Evolutionary conservation across 2,797 vertebrate genomes (phyloP).

Genomic region (Eleutherodactylus coqui): DNA sequence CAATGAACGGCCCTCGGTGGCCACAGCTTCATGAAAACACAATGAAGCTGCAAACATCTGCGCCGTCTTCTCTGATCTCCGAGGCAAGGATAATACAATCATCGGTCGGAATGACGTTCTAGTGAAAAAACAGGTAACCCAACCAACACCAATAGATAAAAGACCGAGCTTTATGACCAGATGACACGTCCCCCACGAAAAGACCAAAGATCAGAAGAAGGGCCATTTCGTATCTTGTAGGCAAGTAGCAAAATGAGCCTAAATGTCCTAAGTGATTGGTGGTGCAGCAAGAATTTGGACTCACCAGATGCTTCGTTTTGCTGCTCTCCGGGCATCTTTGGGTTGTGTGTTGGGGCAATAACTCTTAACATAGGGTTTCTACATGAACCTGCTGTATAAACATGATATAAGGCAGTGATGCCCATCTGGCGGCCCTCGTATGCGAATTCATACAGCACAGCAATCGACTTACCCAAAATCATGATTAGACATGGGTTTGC

Average conservation of each 20-base stretch:
- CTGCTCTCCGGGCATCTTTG: neutral
- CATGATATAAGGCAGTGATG: neutral
- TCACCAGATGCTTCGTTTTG: neutral
- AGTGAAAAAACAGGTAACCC: neutral
- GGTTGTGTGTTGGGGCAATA: neutral
- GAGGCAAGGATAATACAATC: neutral
- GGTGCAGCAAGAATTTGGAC: neutral
- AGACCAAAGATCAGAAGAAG: no score
- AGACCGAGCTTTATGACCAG: no score
- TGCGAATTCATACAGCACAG: neutral
- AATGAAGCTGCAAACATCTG: conserved; percentile 6
- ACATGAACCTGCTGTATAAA: neutral
- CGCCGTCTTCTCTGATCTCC: neutral
- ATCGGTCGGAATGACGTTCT: neutral
- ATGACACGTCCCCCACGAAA: neutral
- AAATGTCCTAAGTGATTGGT: no score
- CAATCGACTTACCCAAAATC: neutral
- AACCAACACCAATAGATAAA: neutral
- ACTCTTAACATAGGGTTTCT: neutral
- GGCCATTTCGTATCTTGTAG: no score
- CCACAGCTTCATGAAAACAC: neutral
- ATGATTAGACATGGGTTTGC: neutral
- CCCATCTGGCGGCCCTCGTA: neutral
- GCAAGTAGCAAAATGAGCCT: no score
- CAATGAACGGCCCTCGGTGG: conserved; percentile 8